Percentiles rank a stretch among this genome's conserved stretches.
phyloP scores from a whole-genome alignment of 2,113 vertebrate species.

The Eleginops maclovinus region DNA sequence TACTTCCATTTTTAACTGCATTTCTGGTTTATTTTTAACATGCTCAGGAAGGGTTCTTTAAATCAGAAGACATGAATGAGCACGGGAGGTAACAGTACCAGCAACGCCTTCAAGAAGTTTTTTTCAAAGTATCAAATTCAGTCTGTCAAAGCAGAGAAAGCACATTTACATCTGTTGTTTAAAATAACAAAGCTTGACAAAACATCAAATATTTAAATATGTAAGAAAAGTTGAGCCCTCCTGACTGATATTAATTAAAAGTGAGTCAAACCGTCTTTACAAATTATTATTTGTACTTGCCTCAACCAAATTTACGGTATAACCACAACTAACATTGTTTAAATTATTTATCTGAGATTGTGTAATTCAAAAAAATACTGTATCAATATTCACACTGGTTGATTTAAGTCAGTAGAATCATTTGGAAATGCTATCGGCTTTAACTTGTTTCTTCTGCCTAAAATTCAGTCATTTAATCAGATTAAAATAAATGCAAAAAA shows the following conservation, averaged over 20 bases:
- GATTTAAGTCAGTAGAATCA: too few species aligned
- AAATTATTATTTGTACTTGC: constrained; percentile 8
- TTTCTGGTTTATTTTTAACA: constrained; percentile 47
- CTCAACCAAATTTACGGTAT: background rate
- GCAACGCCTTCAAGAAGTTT: constrained; percentile 14
- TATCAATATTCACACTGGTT: too few species aligned
- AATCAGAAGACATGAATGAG: constrained; percentile 22
- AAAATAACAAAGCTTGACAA: constrained; percentile 33
- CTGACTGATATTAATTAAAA: background rate
- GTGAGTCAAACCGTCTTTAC: constrained; percentile 24
- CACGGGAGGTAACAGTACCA: constrained; percentile 16
- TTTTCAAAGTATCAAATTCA: constrained; percentile 36
- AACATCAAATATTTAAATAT: constrained; percentile 43
- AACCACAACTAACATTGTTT: background rate
- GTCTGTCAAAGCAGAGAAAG: constrained; percentile 47
- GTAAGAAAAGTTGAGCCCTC: constrained; percentile 13
- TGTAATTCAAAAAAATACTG: too few species aligned
- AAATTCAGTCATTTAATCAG: background rate
- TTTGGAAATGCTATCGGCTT: background rate
- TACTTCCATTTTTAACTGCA: constrained; percentile 26
- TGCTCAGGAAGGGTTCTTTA: constrained; percentile 60
- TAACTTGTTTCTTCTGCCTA: background rate
- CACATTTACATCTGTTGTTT: constrained; percentile 29
- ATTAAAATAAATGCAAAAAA: constrained; percentile 12
- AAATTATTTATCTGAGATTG: too few species aligned